Evolutionary conservation across 2,113 vertebrate genomes (phyloP), one percentile per base, ranked within the genome.

Genomic region (Hippotragus niger): DNA sequence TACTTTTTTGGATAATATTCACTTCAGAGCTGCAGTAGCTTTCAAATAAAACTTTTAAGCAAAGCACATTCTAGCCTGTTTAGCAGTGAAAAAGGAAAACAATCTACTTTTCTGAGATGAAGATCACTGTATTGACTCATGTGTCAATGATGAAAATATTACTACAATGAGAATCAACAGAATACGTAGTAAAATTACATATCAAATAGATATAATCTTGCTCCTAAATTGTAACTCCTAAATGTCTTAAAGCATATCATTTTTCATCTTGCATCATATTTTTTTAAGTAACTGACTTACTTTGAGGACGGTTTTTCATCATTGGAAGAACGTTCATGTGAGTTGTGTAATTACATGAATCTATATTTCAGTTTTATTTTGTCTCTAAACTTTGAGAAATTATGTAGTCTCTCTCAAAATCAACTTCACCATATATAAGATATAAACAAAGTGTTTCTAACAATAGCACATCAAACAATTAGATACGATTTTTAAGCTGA

Each of bases 1-100:
- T 97, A 97, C 88, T 84, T 31, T 62, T 97, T 97, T 95, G 64
- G 87, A 96, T 93, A 96, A 92, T 90, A 58, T 29, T 27, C 91
- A 95, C 7, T 58, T 98, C 17, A 91, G 94, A 78, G 31, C 2
- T 96, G 14, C 7, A 40, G 91, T 92, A 31, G 3, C 5, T 60
- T 81, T 31, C 58, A 23, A 93, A 83, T 58, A 91, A 96, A 96
- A 97, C 97, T 97, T 91, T 43, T 74, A 95, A 81, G 57, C 74
- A 94, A 97, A 91, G 5, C 15, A 84, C 80, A 76, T 36, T 53
- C 11, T 76, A n/a, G 90, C n/a, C 43, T 71, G 10, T 80, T 45
- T 95, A 87, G n/a, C 7, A 92, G 64, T 78, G 21, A 98, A 84
- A 94, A 93, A 78, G 0, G 88, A 7, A 31, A 81, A 40, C 3